These are phyloP conservation scores for Passerina amoena DNA, from an alignment of 2,113 vertebrate species.

Conservation along the genomic window DNA sequence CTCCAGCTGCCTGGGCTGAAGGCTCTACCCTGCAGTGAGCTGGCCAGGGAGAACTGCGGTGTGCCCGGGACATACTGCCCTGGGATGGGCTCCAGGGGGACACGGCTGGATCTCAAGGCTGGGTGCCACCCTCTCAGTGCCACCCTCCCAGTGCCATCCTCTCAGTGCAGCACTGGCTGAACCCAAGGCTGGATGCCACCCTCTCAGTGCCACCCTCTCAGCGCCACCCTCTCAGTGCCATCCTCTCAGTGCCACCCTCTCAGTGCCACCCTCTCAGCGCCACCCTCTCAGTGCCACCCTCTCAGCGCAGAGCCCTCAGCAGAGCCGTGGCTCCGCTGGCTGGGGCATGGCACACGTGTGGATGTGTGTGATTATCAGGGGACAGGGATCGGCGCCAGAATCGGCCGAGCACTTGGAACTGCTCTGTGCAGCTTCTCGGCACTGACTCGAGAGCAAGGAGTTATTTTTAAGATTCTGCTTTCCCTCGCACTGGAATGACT, in stretches of 20 bases:
- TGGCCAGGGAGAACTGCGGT: accelerated
- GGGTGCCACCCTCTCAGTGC: neutral
- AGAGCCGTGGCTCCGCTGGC: neutral
- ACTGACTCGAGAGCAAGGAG: neutral
- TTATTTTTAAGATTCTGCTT: neutral
- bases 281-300: neutral
- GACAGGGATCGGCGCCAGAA: neutral
- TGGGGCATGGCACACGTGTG: accelerated
- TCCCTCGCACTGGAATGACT: neutral
- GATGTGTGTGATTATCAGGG: neutral
- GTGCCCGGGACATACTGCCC: neutral
- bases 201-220: too few species aligned
- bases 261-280: too few species aligned
- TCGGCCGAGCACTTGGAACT: neutral
- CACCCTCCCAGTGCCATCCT: too few species aligned
- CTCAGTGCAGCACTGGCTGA: too few species aligned
- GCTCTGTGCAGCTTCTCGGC: neutral
- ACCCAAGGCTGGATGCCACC: neutral
- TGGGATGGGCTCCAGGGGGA: accelerated
- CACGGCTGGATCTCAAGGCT: neutral
- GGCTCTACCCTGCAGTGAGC: neutral
- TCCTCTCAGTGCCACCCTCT: too few species aligned
- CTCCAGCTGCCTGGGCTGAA: neutral
- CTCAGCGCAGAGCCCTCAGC: neutral
- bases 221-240: too few species aligned